phyloP scores from a whole-genome alignment of 2,888 invertebrate species.

The Oxyteleia sp. region DNA sequence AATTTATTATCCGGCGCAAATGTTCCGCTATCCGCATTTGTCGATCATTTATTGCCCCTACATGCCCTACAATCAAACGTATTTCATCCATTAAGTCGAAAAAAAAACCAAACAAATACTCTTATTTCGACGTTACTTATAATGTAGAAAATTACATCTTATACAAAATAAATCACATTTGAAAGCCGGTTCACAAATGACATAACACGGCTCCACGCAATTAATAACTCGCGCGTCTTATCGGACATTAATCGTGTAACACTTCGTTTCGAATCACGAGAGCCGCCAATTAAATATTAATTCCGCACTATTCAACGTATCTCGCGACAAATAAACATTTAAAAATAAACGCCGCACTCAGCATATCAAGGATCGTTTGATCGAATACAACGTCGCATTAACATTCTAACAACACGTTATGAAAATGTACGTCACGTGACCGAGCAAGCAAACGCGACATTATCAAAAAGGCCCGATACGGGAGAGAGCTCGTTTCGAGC shows the following conservation, averaged over 20 bases:
- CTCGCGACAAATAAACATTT: constrained; percentile 57
- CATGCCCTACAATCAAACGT: neutral
- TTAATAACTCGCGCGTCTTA: constrained; percentile 57
- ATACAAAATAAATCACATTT: constrained; percentile 38
- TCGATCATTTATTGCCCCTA: neutral
- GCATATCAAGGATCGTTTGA: constrained; percentile 64
- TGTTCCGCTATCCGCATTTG: neutral
- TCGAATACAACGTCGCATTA: constrained; percentile 60
- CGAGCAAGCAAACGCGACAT: constrained; percentile 56
- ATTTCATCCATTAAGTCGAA: neutral
- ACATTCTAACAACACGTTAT: constrained; percentile 68
- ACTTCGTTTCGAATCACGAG: constrained; percentile 61
- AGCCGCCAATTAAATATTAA: constrained; percentile 71
- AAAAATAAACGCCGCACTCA: constrained; percentile 52
- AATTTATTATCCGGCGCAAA: constrained; percentile 25
- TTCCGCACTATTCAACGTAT: constrained; percentile 55
- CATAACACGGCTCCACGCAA: constrained; percentile 41
- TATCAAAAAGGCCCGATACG: constrained; percentile 67
- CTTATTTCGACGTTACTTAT: constrained; percentile 1
- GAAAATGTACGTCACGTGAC: constrained; percentile 64
- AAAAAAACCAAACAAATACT: neutral
- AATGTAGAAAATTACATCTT: constrained; percentile 10
- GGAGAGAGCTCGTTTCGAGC: constrained; percentile 57
- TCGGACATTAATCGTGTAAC: constrained; percentile 59
- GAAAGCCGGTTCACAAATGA: constrained; percentile 39